These are phyloP conservation scores for Pristionchus maxplancki DNA, from an alignment of 2,888 invertebrate genomes.

Conservation along the genomic window DNA sequence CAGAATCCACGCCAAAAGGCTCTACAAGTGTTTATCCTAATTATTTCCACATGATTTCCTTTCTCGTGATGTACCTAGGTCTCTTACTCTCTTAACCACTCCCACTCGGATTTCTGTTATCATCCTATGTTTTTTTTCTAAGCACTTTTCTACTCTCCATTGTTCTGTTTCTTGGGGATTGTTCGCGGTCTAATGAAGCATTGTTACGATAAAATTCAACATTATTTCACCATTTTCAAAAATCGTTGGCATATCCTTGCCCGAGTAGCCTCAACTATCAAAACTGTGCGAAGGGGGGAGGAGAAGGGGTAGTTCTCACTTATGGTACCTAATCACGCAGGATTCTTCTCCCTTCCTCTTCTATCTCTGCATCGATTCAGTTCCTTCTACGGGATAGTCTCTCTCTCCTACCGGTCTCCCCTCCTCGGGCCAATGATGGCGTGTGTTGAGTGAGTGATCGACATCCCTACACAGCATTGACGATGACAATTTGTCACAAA, in stretches of 20 bases:
- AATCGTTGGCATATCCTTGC: neutral
- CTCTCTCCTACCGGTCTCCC: neutral
- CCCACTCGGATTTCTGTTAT: neutral
- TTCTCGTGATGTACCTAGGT: neutral
- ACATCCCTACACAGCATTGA: neutral
- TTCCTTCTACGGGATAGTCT: neutral
- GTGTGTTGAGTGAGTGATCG: constrained; percentile 13
- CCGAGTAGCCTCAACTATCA: neutral
- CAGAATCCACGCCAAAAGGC: neutral
- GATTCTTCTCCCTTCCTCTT: neutral
- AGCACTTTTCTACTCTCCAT: neutral
- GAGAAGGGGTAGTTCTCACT: constrained; percentile 9
- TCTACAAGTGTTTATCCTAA: neutral
- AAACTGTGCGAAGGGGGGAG: neutral
- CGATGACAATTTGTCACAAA: too few species aligned
- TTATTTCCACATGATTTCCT: neutral
- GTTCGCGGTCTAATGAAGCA: neutral
- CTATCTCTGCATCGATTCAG: neutral
- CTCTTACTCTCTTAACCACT: neutral
- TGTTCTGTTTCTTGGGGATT: neutral
- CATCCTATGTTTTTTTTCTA: neutral
- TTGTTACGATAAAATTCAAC: neutral
- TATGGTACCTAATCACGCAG: constrained; percentile 13
- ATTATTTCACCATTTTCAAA: neutral
- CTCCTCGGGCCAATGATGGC: neutral